These are phyloP conservation scores for Eupithecia exiguata DNA, from an alignment of 2,888 invertebrate genomes.

Conservation along the genomic window DNA sequence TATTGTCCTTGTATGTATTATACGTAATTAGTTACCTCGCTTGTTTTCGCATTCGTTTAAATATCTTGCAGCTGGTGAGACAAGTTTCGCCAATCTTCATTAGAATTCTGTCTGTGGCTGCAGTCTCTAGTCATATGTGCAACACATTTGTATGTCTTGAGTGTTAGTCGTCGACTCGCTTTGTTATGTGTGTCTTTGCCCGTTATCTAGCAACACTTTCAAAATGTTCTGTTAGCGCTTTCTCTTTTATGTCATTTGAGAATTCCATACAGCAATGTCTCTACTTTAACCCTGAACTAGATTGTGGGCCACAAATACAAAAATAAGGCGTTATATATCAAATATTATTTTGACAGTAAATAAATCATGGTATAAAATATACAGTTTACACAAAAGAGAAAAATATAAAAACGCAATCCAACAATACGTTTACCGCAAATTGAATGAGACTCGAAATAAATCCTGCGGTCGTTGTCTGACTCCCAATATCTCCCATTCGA, in stretches of 20 bases:
- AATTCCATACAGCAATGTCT: slow-evolving; percentile 18
- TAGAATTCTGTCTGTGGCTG: slow-evolving; percentile 63
- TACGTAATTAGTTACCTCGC: slow-evolving; percentile 18
- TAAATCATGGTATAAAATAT: slow-evolving; percentile 44
- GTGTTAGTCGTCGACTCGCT: slow-evolving; percentile 61
- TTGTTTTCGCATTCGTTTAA: slow-evolving; percentile 27
- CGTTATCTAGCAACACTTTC: slow-evolving; percentile 69
- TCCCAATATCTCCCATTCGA: slow-evolving; percentile 71
- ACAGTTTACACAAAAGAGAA: slow-evolving; percentile 61
- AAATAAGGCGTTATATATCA: background rate
- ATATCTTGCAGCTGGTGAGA: slow-evolving; percentile 39
- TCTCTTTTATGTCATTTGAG: slow-evolving; percentile 59
- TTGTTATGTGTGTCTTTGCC: slow-evolving; percentile 65
- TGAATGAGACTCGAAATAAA: slow-evolving; percentile 81
- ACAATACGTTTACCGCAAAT: slow-evolving; percentile 80
- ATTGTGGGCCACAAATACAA: background rate
- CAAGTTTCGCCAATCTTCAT: slow-evolving; percentile 57
- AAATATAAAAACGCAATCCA: slow-evolving; percentile 72
- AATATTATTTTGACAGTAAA: background rate
- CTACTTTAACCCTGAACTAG: background rate
- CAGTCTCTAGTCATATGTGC: slow-evolving; percentile 57
- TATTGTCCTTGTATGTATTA: slow-evolving; percentile 7
- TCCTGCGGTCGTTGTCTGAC: slow-evolving; percentile 78
- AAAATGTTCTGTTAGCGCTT: slow-evolving; percentile 64
- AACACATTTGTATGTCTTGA: slow-evolving; percentile 68